Base-by-base conservation (phyloP, 2,113 vertebrate species). In the Seriola aureovittata region DNA sequence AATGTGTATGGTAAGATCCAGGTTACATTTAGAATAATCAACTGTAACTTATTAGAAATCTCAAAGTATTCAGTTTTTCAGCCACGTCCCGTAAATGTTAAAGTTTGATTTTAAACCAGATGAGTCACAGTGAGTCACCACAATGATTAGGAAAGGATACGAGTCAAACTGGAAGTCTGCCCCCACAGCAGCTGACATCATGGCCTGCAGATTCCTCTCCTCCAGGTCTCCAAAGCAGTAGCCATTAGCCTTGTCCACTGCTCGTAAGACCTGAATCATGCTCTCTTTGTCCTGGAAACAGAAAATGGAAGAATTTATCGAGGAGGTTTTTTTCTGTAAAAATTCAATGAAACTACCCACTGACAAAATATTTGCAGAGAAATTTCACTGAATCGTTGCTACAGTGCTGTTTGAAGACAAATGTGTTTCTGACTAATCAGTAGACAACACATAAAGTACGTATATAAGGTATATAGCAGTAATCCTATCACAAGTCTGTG, bases 181-280 rank as follows among this genome's bases (percentile, higher is more conserved):
- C 69, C 98, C 98, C 88, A 99, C 87, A 1, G 97, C 97, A 0
- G 97, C 95, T 4, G 98, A 99, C 98, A 99, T 98, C 94, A 99
- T 95, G 71, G 94, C 97, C 84, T 97, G 96, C 76, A 99, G 90
- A 93, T 96, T 98, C 74, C 96, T 96, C 62, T 97, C 96, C 88
- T 99, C 97, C 78, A 93, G 82, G 78, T 97, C 96, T 32, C 97
- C 97, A 1, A 98, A 99, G 92, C 96, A 99, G 82, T 96, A 99
- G 50, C 98, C 98, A 0, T 97, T 99, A 92, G 97, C 98, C 90
- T 99, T 99, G 95, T 99, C 98, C 87, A 99, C 97, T 0, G 96
- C 95, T 87, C 95, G 96, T 73, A 99, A 87, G 89, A 99, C 97
- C 75, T 91, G 95, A 85, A 91, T 93, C 96, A 99, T 94, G 89